Evolutionary conservation across 2,797 vertebrate species (phyloP), one percentile per base, ranked within the genome.

Genomic region (Typhlichthys eigenmanni): DNA sequence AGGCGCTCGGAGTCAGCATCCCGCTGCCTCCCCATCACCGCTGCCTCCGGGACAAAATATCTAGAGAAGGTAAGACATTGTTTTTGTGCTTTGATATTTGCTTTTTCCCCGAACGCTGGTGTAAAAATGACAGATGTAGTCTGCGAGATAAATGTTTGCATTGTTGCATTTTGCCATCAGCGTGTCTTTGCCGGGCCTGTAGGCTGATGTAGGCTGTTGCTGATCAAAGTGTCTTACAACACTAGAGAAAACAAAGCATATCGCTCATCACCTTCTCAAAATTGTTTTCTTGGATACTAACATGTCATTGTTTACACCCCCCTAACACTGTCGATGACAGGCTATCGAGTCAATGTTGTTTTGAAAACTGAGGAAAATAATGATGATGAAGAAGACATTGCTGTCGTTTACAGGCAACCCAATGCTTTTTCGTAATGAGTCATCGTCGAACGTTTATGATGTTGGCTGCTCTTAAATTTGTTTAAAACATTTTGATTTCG

Each of bases 1-100:
- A 85, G 87, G 88, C 78, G 80, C 86, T 82, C 65, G 72, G 64
- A 83, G 71, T 85, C 89, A 85, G 86, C 84, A 83, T 88, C 89
- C 81, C 65, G 66, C 79, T 78, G 69, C 81, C 56, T 84, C 78
- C 71, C 70, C 82, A 84, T 86, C 86, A 76, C 68, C 77, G 68
- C 74, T 19, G 71, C 72, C 81, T 75, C 64, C 60, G 17, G 14
- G 17, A 58, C 24, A 62, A 71, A 69, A 71, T 67, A 71, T 7
- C 24, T 43, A 51, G 53, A 68, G 68, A 76, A 85, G 91, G 91
- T 92, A 92, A 87, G 86, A 75, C 51, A 63, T 51, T 1, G 1
- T 32, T 49, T 12, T 48, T 14, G 13, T 46, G 43, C 13, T 47
- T 46, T 16, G 0, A 45, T 59, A 17, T 29, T n/a, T 55, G 56